These are phyloP conservation scores for Hassar affinis DNA, from an alignment of 2,113 vertebrate species.

Conservation along the genomic window DNA sequence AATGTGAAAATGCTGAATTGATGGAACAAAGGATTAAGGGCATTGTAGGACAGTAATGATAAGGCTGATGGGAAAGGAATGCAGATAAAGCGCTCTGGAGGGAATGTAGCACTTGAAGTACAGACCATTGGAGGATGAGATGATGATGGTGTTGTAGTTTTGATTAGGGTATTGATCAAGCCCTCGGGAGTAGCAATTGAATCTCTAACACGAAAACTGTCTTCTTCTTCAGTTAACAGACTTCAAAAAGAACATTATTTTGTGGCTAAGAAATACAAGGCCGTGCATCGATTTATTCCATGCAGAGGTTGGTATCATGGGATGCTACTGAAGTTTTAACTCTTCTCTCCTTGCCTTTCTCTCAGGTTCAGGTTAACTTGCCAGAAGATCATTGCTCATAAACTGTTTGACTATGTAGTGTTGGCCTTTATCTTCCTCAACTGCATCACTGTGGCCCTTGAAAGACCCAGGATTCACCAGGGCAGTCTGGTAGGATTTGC, in stretches of 20 bases:
- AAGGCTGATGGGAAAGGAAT: neutral
- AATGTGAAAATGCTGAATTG: neutral
- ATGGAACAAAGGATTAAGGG: neutral
- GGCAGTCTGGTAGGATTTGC: constrained; percentile 84
- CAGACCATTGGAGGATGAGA: neutral
- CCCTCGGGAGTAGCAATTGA: constrained; percentile 42
- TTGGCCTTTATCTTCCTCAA: constrained; percentile 98
- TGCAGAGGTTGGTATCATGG: neutral
- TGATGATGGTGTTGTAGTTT: constrained; percentile 18
- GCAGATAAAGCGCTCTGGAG: neutral
- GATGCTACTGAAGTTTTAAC: neutral
- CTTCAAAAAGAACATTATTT: neutral
- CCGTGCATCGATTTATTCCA: too few relatives aligned
- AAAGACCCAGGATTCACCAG: constrained; percentile 94
- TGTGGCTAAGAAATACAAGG: neutral
- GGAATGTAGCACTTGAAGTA: neutral
- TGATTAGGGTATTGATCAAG: constrained; percentile 62
- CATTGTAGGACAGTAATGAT: neutral
- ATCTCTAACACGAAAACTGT: too few relatives aligned
- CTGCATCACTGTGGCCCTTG: constrained; percentile 97
- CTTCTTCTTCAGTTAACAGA: neutral
- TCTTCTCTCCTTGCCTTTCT: neutral
- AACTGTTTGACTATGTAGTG: constrained; percentile 94
- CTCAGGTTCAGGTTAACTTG: constrained; percentile 89
- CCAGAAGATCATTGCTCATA: constrained; percentile 93